phyloP scores from a whole-genome alignment of 64 coral and sea anemone species.

The Platygyra sinensis region DNA sequence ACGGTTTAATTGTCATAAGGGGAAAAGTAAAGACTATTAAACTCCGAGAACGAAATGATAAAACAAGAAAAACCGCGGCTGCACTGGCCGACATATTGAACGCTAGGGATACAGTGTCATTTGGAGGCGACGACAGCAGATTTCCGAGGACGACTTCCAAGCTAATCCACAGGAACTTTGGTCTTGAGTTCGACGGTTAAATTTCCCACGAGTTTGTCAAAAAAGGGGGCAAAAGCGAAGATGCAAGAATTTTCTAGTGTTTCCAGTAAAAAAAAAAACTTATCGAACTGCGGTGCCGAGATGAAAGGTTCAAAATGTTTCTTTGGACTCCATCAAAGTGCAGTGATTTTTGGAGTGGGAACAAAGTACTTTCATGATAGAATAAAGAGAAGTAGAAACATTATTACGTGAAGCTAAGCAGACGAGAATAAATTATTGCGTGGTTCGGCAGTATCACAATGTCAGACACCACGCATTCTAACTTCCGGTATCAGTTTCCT shows the following conservation, averaged over 20 bases:
- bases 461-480: slow-evolving; percentile 34
- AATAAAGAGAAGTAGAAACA: neutral
- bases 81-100: neutral
- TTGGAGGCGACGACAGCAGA: slow-evolving; percentile 22
- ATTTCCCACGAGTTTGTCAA: neutral
- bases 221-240: neutral
- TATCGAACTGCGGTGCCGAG: too few relatives aligned
- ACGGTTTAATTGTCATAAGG: too few relatives aligned
- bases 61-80: neutral
- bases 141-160: slow-evolving; percentile 43
- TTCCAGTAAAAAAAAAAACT: too few relatives aligned
- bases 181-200: neutral
- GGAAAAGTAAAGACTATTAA: neutral
- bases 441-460: slow-evolving; percentile 30
- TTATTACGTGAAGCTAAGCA: slow-evolving; percentile 11
- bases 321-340: neutral
- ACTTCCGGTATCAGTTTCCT: slow-evolving; percentile 47
- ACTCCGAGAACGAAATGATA: neutral
- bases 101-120: neutral
- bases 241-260: neutral
- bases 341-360: neutral
- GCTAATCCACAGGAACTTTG: slow-evolving; percentile 31
- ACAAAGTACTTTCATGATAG: neutral
- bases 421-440: slow-evolving; percentile 31
- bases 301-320: neutral